These are phyloP conservation scores for Piezodorus guildinii DNA, from an alignment of 1,140 invertebrate genomes.

Conservation along the genomic window DNA sequence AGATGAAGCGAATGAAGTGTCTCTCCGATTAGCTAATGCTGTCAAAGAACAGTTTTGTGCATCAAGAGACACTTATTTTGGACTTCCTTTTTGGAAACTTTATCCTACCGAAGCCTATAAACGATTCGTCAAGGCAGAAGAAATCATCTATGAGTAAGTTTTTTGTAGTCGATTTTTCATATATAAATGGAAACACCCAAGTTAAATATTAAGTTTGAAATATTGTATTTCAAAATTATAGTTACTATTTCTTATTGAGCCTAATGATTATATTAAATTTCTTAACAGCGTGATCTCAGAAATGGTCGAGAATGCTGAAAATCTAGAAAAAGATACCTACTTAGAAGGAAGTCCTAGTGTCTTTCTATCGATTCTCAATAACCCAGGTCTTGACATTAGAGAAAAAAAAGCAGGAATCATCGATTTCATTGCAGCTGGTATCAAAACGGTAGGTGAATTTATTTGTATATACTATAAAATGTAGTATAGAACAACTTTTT, in stretches of 20 bases:
- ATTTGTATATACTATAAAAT: too few species aligned
- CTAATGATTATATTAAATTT: too few species aligned
- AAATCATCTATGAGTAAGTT: conserved; percentile 57
- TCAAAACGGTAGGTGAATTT: conserved; percentile 54
- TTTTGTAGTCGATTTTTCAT: too few species aligned
- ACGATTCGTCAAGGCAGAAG: conserved; percentile 59
- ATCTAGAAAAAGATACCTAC: conserved; percentile 37
- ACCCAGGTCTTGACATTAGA: conserved; percentile 54
- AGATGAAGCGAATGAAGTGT: conserved; percentile 36
- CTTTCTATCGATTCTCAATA: conserved; percentile 59
- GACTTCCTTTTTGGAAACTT: conserved; percentile 71
- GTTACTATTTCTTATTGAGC: conserved; percentile 5
- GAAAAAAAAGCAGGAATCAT: conserved; percentile 76
- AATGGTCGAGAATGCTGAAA: conserved; percentile 52
- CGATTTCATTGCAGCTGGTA: conserved; percentile 75
- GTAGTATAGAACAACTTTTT: too few species aligned
- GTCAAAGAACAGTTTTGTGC: conserved; percentile 62
- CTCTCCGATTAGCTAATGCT: conserved; percentile 46
- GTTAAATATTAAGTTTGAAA: too few species aligned
- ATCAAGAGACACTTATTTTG: conserved; percentile 67
- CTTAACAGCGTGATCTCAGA: conserved; percentile 58
- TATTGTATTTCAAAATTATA: background rate
- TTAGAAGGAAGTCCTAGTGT: conserved; percentile 51
- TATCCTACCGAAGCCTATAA: conserved; percentile 59
- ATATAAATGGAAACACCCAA: too few species aligned